Evolutionary conservation across 2,797 vertebrate genomes (phyloP).

Genomic region (Babyrousa celebensis): DNA sequence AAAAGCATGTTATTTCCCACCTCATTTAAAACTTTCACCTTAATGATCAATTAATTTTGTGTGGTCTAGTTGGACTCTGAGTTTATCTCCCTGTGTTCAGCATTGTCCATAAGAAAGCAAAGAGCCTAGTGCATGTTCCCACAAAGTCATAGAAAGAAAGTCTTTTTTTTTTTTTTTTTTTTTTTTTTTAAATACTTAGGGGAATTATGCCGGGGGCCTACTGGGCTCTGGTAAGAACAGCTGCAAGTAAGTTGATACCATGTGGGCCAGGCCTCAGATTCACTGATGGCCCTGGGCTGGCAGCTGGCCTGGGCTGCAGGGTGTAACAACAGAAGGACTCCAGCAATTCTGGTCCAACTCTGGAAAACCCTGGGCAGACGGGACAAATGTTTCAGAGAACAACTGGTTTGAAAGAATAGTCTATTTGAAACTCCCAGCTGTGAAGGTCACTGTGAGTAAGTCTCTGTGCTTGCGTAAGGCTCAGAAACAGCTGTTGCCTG

Average conservation of each 20-base stretch:
- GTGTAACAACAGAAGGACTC: not conserved
- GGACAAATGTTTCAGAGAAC: conserved; percentile 67
- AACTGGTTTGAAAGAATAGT: conserved; percentile 77
- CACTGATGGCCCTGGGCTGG: not conserved
- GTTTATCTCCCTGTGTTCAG: not conserved
- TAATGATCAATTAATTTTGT: not conserved
- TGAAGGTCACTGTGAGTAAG: conserved; percentile 59
- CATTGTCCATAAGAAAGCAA: not conserved
- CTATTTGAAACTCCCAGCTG: conserved; percentile 65
- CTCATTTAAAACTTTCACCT: not conserved
- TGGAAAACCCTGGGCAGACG: conserved; percentile 34
- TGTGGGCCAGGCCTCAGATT: not conserved
- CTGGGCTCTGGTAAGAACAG: conserved; percentile 57
- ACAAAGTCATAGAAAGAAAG: not conserved
- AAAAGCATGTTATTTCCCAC: not conserved
- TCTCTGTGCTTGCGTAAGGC: not conserved
- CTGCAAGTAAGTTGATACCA: conserved; percentile 54
- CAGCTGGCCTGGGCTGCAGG: conserved; percentile 22
- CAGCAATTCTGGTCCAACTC: not conserved
- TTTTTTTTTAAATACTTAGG: not conserved
- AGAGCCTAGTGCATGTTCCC: not conserved
- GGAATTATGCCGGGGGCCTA: not conserved
- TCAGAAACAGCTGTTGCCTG: conserved; percentile 70
- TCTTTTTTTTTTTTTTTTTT: not conserved
- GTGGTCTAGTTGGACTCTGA: not conserved